These are phyloP conservation scores for Drosophila meridiana DNA, from an alignment of 2,888 invertebrate genomes.

Conservation along the genomic window DNA sequence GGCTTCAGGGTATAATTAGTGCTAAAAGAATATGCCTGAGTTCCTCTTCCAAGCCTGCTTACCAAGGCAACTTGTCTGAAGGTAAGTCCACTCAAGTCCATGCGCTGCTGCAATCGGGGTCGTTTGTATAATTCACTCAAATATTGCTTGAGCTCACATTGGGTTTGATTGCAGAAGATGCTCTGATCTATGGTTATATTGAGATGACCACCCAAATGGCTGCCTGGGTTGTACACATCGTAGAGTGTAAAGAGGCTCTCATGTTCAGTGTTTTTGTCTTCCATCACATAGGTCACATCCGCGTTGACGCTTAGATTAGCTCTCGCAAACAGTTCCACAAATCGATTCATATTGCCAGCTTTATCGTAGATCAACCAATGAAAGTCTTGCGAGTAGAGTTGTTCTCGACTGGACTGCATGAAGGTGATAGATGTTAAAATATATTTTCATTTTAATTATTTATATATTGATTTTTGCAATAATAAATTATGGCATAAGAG, in stretches of 20 bases:
- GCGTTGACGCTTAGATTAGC: slow-evolving; percentile 80
- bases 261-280: neutral
- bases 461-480: too few relatives aligned
- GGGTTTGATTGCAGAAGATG: slow-evolving; percentile 58
- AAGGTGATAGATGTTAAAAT: neutral
- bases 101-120: slow-evolving; percentile 73
- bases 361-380: slow-evolving; percentile 80
- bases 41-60: neutral
- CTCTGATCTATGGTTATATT: slow-evolving; percentile 81
- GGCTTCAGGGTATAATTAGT: too few relatives aligned
- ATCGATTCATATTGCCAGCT: slow-evolving; percentile 40
- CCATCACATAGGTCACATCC: slow-evolving; percentile 71
- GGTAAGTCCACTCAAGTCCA: slow-evolving; percentile 72
- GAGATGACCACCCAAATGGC: slow-evolving; percentile 78
- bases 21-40: too few relatives aligned
- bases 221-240: slow-evolving; percentile 84
- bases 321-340: slow-evolving; percentile 57
- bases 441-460: neutral
- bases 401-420: slow-evolving; percentile 68
- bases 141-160: slow-evolving; percentile 59
- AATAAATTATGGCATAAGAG: too few relatives aligned
- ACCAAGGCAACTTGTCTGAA: slow-evolving; percentile 80
- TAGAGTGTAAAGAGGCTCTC: slow-evolving; percentile 55
- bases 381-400: slow-evolving; percentile 65
- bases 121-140: slow-evolving; percentile 69